Evolutionary conservation across 2,113 vertebrate species (phyloP), one percentile per base, ranked within the genome.

Genomic region (Chiloscyllium plagiosum): DNA sequence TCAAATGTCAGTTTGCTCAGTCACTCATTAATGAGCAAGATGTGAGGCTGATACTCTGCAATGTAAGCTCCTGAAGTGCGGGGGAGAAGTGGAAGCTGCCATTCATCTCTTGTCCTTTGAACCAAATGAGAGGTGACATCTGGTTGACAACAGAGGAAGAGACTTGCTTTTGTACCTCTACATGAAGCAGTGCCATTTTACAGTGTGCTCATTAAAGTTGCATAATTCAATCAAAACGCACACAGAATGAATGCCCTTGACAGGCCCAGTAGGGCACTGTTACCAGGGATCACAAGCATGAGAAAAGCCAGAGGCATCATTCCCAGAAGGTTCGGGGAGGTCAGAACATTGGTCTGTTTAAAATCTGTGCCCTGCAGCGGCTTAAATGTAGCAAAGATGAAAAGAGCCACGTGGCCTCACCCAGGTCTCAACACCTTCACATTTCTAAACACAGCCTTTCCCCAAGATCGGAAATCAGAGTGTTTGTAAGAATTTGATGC

Each of bases 171-270:
- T 95, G 94, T 72, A 95, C 69, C 69, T 95, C 47, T 42, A 72
- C 42, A 94, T 70, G 42, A 70, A 76, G 94, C 69, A 72, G 94
- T 33, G 52, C 50, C 37, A 72, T 95, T 95, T 95, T 95, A 72
- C 69, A 95, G 68, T 29, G 68, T 47, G 68, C 69, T 95, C 94
- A 95, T 95, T 95, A 95, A 95, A 95, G 69, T 95, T 93, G 89
- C 89, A 93, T 68, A 93, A 93, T 93, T 93, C 89, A 93, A 93
- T 93, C 89, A 93, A 93, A 66, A 93, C 6, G 89, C 89, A 68
- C 19, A 19, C 89, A 37, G 89, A 66, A 37, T n/a, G 61, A 66
- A 37, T n/a, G 61, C 37, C 89, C 89, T 93, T 93, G 89, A 93
- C 89, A 93, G 56, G 17, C 56, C n/a, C 89, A 68, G 56, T 66